These are phyloP conservation scores for Syrrhaptes paradoxus DNA, from an alignment of 2,113 vertebrate genomes.

Conservation along the genomic window DNA sequence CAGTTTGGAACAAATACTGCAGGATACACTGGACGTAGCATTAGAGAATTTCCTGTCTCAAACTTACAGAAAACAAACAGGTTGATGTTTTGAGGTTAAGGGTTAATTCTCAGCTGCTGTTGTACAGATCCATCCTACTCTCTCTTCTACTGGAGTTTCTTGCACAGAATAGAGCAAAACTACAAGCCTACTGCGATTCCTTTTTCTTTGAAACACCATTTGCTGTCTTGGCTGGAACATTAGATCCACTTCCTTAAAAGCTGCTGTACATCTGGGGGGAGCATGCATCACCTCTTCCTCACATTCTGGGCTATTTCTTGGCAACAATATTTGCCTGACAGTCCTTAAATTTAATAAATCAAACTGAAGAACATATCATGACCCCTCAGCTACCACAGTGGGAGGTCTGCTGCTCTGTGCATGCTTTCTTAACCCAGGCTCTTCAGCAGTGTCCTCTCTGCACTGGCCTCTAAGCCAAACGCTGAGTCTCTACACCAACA, in stretches of 20 bases:
- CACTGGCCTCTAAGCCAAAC: neutral
- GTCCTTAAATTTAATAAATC: neutral
- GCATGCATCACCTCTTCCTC: neutral
- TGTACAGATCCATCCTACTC: neutral
- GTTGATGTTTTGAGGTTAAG: neutral
- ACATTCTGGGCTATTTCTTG: neutral
- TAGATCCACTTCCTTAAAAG: neutral
- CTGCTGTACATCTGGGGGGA: accelerated
- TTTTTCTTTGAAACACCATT: neutral
- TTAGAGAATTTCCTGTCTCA: neutral
- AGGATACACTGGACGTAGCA: neutral
- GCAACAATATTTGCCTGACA: neutral
- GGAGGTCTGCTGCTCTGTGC: neutral
- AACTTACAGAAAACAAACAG: neutral
- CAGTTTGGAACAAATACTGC: neutral
- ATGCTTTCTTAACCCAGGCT: neutral
- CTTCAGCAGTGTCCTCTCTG: neutral
- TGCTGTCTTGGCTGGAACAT: neutral
- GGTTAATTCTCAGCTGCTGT: neutral
- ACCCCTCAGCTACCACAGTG: neutral
- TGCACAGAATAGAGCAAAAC: neutral
- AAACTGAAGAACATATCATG: neutral
- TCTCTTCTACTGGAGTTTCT: neutral
- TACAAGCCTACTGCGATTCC: neutral
- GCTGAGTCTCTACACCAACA: neutral